phyloP scores from a whole-genome alignment of 2,113 vertebrate species.

The Percopsis transmontana region DNA sequence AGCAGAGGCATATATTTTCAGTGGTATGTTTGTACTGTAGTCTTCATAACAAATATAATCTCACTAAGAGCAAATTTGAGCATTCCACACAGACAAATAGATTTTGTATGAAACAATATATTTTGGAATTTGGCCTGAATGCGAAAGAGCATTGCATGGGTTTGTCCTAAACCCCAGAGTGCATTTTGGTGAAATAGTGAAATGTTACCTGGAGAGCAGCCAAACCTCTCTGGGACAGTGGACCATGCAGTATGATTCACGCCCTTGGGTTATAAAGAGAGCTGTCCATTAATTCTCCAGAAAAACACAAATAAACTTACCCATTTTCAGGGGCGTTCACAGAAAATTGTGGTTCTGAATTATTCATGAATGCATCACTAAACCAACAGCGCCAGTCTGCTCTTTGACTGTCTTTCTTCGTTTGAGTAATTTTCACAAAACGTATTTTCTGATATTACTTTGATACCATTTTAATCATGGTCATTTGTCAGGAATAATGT shows the following conservation, averaged over 20 bases:
- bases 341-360: constrained; percentile 48
- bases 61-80: no score
- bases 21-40: no score
- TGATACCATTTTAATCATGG: constrained; percentile 27
- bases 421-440: constrained; percentile 55
- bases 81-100: no score
- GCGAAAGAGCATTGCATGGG: neutral
- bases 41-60: no score
- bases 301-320: constrained; percentile 42
- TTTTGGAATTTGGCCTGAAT: no score
- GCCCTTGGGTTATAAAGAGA: constrained; percentile 1
- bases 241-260: constrained; percentile 16
- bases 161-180: neutral
- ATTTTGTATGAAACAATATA: no score
- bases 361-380: constrained; percentile 40
- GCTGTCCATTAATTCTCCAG: constrained; percentile 37
- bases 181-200: constrained; percentile 29
- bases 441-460: constrained; percentile 29
- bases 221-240: constrained; percentile 20
- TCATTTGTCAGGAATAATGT: neutral
- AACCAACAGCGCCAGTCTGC: neutral
- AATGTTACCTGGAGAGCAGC: constrained; percentile 16
- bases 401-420: constrained; percentile 35
- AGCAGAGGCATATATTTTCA: no score
- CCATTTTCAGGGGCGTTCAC: constrained; percentile 40